Conservation (phyloP, 53 echinoderm and acorn worm species). For the Glandiceps talaboti region DNA sequence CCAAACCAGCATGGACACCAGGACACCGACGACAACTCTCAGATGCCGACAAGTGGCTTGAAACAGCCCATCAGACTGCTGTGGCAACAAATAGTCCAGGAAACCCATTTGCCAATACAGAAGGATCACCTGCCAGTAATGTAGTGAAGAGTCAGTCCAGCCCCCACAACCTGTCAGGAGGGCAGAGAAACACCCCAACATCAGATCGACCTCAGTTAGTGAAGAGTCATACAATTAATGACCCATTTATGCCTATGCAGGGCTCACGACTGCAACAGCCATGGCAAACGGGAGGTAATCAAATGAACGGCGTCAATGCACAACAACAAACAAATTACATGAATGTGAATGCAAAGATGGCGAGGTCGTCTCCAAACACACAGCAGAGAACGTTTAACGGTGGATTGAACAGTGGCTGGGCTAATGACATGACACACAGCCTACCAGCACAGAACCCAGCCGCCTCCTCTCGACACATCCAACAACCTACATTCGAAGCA, state of each 20-base stretch:
- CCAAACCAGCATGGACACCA: background rate
- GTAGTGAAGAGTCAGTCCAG: background rate
- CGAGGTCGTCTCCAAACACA: background rate
- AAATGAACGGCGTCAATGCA: background rate
- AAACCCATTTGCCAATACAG: conserved; percentile 2
- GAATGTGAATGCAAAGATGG: background rate
- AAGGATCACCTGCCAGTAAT: background rate
- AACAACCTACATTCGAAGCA: conserved; percentile 33
- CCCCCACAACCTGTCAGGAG: background rate
- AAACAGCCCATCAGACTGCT: conserved; percentile 24
- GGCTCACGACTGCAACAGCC: conserved; percentile 8
- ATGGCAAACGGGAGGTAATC: conserved; percentile 23
- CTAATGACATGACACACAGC: conserved; percentile 71
- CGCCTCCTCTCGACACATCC: conserved; percentile 6
- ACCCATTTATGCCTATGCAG: background rate
- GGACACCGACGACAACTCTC: conserved; percentile 10
- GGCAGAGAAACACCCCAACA: background rate
- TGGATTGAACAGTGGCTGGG: conserved; percentile 74
- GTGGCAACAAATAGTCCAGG: conserved; percentile 22
- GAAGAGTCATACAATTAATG: conserved; percentile 15
- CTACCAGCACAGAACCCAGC: conserved; percentile 42
- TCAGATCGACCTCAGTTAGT: conserved; percentile 7
- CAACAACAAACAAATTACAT: background rate
- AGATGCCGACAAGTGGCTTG: conserved; percentile 54
- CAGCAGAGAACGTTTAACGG: conserved; percentile 2